Conservation (phyloP, 2,113 vertebrate genomes). For the Todiramphus saurophagus region DNA sequence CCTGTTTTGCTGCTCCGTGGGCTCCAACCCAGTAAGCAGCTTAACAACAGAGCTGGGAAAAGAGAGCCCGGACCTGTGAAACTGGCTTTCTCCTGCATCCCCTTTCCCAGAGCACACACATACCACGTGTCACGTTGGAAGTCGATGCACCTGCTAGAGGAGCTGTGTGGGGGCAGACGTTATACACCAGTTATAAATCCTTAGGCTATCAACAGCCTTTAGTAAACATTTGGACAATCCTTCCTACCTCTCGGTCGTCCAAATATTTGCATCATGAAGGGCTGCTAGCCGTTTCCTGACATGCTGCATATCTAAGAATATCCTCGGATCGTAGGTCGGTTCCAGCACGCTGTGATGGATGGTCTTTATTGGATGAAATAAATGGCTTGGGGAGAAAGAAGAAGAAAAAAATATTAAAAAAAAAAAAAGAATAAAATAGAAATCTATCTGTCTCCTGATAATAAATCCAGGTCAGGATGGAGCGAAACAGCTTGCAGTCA, state of each 20-base stretch:
- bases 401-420: not conserved
- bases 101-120: not conserved
- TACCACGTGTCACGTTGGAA: slow-evolving; percentile 7
- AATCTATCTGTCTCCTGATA: not conserved
- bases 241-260: slow-evolving; percentile 58
- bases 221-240: slow-evolving; percentile 67
- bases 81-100: not conserved
- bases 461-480: slow-evolving; percentile 31
- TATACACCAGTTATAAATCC: slow-evolving; percentile 43
- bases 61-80: not conserved
- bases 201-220: slow-evolving; percentile 27
- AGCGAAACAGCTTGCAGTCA: not conserved
- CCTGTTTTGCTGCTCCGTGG: fast-evolving
- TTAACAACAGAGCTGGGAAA: not conserved
- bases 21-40: not conserved
- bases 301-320: slow-evolving; percentile 23
- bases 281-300: slow-evolving; percentile 56
- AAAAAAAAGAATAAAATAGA: not conserved
- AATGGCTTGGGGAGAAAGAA: not conserved
- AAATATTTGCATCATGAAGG: slow-evolving; percentile 67
- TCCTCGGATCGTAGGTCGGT: not conserved
- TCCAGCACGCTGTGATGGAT: slow-evolving; percentile 22
- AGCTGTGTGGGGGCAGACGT: not conserved
- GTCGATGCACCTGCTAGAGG: slow-evolving; percentile 35
- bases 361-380: not conserved